These are phyloP conservation scores for Xanthia togata DNA, from an alignment of 2,888 invertebrate species.

Conservation along the genomic window DNA sequence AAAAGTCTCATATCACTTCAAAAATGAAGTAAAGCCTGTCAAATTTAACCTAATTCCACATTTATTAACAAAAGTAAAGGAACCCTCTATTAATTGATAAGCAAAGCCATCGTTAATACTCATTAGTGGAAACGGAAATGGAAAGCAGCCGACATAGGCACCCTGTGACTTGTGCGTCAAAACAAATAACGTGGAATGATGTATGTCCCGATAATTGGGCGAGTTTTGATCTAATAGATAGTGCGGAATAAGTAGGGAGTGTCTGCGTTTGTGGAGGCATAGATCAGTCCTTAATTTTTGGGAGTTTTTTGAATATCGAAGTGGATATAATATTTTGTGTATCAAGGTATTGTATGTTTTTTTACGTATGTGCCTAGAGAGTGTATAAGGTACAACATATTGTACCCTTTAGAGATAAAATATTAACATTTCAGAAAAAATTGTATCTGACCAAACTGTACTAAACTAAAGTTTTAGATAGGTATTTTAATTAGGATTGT, in stretches of 20 bases:
- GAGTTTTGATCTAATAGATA: constrained; percentile 81
- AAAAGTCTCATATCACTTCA: constrained; percentile 8
- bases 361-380: background rate
- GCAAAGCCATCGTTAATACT: constrained; percentile 63
- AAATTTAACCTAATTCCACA: constrained; percentile 43
- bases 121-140: constrained; percentile 68
- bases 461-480: too few species aligned
- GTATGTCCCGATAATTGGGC: constrained; percentile 85
- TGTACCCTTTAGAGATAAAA: background rate
- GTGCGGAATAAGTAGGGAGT: constrained; percentile 68
- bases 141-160: constrained; percentile 53
- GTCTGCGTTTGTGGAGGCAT: background rate
- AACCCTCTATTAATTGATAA: constrained; percentile 61
- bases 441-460: too few species aligned
- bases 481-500: background rate
- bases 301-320: background rate
- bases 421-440: background rate
- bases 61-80: constrained; percentile 45
- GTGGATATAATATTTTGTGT: background rate
- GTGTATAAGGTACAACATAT: too few species aligned
- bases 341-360: background rate
- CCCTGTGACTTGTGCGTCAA: constrained; percentile 76
- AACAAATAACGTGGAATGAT: constrained; percentile 86
- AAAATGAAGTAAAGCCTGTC: constrained; percentile 28
- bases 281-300: constrained; percentile 37